Conservation (phyloP, 30 jellyfish, hydroid and myxozoan genomes). For the Morbakka virulenta region DNA sequence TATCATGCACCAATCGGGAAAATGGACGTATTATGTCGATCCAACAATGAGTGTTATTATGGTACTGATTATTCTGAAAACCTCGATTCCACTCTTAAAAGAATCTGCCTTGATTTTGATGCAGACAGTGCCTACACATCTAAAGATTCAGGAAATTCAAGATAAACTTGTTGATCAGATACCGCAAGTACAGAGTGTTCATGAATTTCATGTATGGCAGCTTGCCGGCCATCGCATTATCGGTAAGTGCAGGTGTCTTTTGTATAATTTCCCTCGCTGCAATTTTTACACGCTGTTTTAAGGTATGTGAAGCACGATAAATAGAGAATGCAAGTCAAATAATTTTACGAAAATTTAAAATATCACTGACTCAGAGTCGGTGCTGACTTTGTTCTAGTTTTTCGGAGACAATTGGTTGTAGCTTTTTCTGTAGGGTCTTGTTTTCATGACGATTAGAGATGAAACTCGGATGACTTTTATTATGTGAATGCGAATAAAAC, state of each 20-base stretch:
- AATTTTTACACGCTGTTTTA: no score
- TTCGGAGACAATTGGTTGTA: no score
- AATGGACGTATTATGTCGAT: slow-evolving; percentile 72
- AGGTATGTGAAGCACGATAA: no score
- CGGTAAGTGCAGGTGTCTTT: slow-evolving; percentile 22
- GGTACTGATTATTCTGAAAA: slow-evolving; percentile 77
- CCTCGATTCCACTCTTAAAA: slow-evolving; percentile 83
- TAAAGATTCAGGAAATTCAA: slow-evolving; percentile 88
- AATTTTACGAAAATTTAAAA: no score
- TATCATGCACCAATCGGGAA: slow-evolving; percentile 30
- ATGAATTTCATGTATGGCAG: slow-evolving; percentile 96
- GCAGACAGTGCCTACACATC: slow-evolving; percentile 98
- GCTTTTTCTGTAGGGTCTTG: no score
- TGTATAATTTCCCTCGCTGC: background rate
- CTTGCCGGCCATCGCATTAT: slow-evolving; percentile 90
- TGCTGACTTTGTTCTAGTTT: no score
- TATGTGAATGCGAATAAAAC: no score
- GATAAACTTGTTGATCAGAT: slow-evolving; percentile 83
- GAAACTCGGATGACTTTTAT: no score
- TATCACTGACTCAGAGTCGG: no score
- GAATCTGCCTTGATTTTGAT: slow-evolving; percentile 81
- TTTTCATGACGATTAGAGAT: no score
- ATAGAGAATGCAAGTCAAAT: no score
- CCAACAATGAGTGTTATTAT: slow-evolving; percentile 73
- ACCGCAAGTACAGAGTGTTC: slow-evolving; percentile 83